Evolutionary conservation across 2,113 vertebrate genomes (phyloP).

Genomic region (Cyanoramphus novaezelandiae): DNA sequence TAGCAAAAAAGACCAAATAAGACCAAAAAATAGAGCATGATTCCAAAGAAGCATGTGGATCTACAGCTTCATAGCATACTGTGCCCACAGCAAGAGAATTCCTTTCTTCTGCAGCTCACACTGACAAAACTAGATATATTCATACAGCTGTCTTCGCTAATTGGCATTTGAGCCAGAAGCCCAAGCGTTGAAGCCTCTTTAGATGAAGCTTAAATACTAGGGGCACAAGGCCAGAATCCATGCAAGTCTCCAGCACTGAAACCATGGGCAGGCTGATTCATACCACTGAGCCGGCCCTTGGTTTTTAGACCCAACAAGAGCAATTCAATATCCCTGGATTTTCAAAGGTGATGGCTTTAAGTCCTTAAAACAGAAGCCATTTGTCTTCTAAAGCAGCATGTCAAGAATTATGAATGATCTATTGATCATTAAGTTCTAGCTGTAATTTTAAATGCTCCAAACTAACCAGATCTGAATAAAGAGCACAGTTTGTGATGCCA

Average conservation of each 20-base stretch:
- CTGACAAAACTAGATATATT: background rate
- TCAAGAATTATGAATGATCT: background rate
- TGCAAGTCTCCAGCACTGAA: background rate
- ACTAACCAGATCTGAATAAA: background rate
- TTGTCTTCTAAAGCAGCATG: background rate
- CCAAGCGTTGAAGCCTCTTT: background rate
- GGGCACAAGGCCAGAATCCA: background rate
- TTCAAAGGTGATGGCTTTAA: background rate
- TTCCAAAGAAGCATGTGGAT: background rate
- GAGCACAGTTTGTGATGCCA: background rate
- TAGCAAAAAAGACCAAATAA: background rate
- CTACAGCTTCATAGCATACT: background rate
- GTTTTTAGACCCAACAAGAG: background rate
- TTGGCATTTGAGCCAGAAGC: background rate
- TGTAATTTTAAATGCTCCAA: background rate
- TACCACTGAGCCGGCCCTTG: background rate
- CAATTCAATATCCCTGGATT: background rate
- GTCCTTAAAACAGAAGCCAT: background rate
- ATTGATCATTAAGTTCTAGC: background rate
- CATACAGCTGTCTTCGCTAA: background rate
- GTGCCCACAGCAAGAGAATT: background rate
- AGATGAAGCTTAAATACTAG: background rate
- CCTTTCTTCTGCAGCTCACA: background rate
- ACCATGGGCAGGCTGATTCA: background rate
- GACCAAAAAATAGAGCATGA: rapidly evolving